Base-by-base conservation (phyloP, 2,888 invertebrate genomes). In the Ptychoptera albimana region DNA sequence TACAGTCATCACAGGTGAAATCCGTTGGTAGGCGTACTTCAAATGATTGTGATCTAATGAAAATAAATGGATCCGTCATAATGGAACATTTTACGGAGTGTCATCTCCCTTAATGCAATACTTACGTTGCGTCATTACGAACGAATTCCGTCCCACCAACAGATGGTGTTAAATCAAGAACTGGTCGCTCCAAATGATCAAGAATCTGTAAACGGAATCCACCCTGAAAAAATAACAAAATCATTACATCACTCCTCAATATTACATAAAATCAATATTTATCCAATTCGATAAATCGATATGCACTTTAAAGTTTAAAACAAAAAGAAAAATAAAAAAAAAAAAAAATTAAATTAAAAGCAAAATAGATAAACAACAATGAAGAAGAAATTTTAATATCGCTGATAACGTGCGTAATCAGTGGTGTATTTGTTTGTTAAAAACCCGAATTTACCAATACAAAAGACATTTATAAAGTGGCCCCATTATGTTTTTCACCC, bases 121-220 rank as follows among this genome's bases (percentile, higher is more conserved):
- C 86, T 82, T 71, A 92, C 91, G 91, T 92, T 36, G 79, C 80
- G 64, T 92, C 89, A 54, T 76, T 78, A 50, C 80, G 71, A 8
- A 89, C 78, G 58, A 83, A 91, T 57, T 86, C 83, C 0, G 83
- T 80, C 39, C 81, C 80, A 44, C 75, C 77, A 2, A 82, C 83
- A 46, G 81, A 77, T 2, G 86, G 88, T 0, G 89, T 91, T 54
- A 88, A 70, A 60, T 86, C 88, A 54, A 87, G 67, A 13, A 91
- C 73, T 8, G 87, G 87, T 54, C 89, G 71, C 58, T 91, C 88
- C 51, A 86, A 68, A 46, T 77, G 74, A 63, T 93, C 91, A 56
- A 94, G 67, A 45, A 96, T 74, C 61, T 93, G 84, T 46, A 94
- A 68, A 57, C 82, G 82, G 62, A 83, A 92, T 42, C 93, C 93